Evolutionary conservation across 2,797 vertebrate genomes (phyloP), one percentile per base, ranked within the genome.

Genomic region (Xerus rutilus): DNA sequence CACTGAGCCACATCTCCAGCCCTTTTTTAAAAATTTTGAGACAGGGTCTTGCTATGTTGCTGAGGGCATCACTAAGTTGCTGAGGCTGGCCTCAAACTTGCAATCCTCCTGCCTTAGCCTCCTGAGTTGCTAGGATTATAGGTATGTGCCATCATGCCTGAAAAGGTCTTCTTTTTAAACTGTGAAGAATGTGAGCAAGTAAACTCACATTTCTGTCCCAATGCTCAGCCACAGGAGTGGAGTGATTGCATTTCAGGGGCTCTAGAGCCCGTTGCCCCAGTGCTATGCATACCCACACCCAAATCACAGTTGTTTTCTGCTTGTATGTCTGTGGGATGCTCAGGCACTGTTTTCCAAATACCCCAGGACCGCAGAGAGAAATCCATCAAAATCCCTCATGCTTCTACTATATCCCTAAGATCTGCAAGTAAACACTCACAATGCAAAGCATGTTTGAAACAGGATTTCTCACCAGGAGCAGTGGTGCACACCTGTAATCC

Each of bases 251-350:
- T 79, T 13, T 21, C 0, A 59, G 64, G 65, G 70, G 45, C 18
- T 23, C 73, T 28, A 65, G 10, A 93, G 74, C 45, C 25, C 18
- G 91, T 0, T 25, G 57, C 43, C 18, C 49, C 32, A 12, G 15
- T 72, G 77, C 85, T 92, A 65, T 39, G 96, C 93, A 96, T 97
- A 96, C 86, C 93, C 96, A 78, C 94, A 73, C 86, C 76, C 45
- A 96, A 91, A 74, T 88, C 5, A 23, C 28, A 54, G 18, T 67
- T 92, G 70, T 47, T 94, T 32, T 81, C 81, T 89, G 17, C 62
- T 95, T 92, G 78, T 54, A 54, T 0, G 3, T 32, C 57, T 88
- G 25, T 43, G 67, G 96, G 94, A 95, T 70, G 88, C 93, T 73
- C 94, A 86, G 82, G 30, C 52, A 88, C 89, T 90, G 83, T 78